These are phyloP conservation scores for Lasiommata megera DNA, from an alignment of 2,888 invertebrate genomes.

Conservation along the genomic window DNA sequence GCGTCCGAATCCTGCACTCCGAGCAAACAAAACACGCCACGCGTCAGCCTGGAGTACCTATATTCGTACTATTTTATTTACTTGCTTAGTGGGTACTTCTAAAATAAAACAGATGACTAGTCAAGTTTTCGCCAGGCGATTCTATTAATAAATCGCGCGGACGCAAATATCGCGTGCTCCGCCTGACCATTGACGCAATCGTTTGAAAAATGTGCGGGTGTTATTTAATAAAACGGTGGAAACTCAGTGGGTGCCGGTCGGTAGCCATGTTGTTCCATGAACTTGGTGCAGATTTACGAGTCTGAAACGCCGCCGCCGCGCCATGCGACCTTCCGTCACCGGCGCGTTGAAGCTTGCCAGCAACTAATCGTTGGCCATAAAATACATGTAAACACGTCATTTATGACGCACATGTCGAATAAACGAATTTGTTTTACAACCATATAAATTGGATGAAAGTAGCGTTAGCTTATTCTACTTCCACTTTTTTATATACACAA, in stretches of 20 bases:
- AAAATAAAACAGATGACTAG: slow-evolving; percentile 73
- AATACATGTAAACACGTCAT: slow-evolving; percentile 29
- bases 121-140: slow-evolving; percentile 69
- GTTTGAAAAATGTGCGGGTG: slow-evolving; percentile 71
- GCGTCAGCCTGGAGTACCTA: slow-evolving; percentile 53
- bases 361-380: slow-evolving; percentile 33
- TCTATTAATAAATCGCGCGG: slow-evolving; percentile 69
- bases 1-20: slow-evolving; percentile 47
- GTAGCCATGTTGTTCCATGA: slow-evolving; percentile 58
- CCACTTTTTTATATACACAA: too few relatives aligned
- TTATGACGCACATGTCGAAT: slow-evolving; percentile 24
- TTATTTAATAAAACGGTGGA: slow-evolving; percentile 70
- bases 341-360: slow-evolving; percentile 29
- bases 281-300: slow-evolving; percentile 53
- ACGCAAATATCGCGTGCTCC: slow-evolving; percentile 71
- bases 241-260: slow-evolving; percentile 58
- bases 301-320: slow-evolving; percentile 18
- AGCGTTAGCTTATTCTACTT: background rate
- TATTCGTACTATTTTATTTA: slow-evolving; percentile 73
- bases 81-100: slow-evolving; percentile 60
- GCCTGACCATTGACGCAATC: slow-evolving; percentile 76
- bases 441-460: slow-evolving; percentile 1
- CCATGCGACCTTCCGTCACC: slow-evolving; percentile 32
- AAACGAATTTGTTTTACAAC: slow-evolving; percentile 9
- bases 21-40: slow-evolving; percentile 61